Evolutionary conservation across 2,797 vertebrate species (phyloP).

Genomic region (Tympanoctomys barrerae): DNA sequence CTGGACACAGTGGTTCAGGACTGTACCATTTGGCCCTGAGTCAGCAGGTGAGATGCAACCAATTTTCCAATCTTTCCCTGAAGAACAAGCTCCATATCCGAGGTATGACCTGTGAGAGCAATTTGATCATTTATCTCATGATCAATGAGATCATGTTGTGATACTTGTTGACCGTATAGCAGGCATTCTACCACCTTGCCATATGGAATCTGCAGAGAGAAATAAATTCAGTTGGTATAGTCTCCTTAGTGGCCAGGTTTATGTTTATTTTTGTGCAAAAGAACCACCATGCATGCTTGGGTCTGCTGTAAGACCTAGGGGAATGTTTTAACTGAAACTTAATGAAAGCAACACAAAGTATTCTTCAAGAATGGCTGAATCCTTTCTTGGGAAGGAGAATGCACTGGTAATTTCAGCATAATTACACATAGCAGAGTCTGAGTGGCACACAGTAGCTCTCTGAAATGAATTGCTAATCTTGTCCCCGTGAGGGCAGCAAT

Average conservation of each 20-base stretch:
- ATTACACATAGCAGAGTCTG: neutral
- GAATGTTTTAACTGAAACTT: neutral
- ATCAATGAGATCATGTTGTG: no score
- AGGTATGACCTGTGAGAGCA: neutral
- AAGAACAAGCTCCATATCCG: neutral
- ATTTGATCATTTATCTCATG: neutral
- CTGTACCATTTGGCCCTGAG: neutral
- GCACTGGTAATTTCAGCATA: slow-evolving; percentile 22
- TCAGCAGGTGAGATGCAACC: neutral
- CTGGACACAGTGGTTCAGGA: neutral
- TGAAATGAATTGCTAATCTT: neutral
- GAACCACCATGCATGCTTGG: neutral
- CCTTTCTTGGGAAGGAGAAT: neutral
- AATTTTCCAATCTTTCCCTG: neutral
- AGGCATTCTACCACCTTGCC: neutral
- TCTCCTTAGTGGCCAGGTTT: neutral
- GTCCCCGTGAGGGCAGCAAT: neutral
- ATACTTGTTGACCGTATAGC: neutral
- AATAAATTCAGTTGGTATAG: neutral
- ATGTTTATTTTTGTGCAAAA: slow-evolving; percentile 2
- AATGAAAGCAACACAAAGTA: slow-evolving; percentile 49
- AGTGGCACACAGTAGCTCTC: neutral
- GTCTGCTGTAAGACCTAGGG: neutral
- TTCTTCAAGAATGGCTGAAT: slow-evolving; percentile 33
- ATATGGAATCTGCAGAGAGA: neutral